Evolutionary conservation across 2,888 invertebrate species (phyloP).

Genomic region (Beris chalybata): DNA sequence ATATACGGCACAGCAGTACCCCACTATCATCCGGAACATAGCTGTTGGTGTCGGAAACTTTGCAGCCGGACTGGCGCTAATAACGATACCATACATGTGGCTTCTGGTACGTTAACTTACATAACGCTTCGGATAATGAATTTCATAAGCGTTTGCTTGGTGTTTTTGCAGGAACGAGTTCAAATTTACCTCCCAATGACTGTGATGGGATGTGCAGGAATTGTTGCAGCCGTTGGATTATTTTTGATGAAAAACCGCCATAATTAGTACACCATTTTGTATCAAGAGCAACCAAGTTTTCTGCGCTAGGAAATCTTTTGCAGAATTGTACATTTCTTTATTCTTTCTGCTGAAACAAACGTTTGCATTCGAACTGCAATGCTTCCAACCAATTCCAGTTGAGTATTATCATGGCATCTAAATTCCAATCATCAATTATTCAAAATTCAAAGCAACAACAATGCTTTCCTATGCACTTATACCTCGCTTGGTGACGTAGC

Average conservation of each 20-base stretch:
- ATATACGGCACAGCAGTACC: conserved; percentile 72
- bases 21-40: conserved; percentile 69
- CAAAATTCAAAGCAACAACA: too few species aligned
- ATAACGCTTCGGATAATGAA: background rate
- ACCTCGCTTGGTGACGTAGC: too few species aligned
- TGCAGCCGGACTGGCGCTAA: conserved; percentile 74
- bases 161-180: conserved; percentile 53
- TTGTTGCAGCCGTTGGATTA: conserved; percentile 59
- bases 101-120: conserved; percentile 63
- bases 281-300: too few species aligned
- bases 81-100: conserved; percentile 78
- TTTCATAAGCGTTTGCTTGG: conserved; percentile 17
- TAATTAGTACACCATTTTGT: too few species aligned
- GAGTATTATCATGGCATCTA: too few species aligned
- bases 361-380: too few species aligned
- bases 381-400: too few species aligned
- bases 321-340: too few species aligned
- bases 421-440: too few species aligned
- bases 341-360: too few species aligned
- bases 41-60: conserved; percentile 76
- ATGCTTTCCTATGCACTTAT: too few species aligned
- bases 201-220: conserved; percentile 58
- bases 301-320: too few species aligned
- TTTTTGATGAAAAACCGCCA: conserved; percentile 56
- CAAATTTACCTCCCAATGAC: conserved; percentile 58